These are phyloP conservation scores for Drosophila lacteicornis DNA, from an alignment of 1,140 invertebrate species.

Conservation along the genomic window DNA sequence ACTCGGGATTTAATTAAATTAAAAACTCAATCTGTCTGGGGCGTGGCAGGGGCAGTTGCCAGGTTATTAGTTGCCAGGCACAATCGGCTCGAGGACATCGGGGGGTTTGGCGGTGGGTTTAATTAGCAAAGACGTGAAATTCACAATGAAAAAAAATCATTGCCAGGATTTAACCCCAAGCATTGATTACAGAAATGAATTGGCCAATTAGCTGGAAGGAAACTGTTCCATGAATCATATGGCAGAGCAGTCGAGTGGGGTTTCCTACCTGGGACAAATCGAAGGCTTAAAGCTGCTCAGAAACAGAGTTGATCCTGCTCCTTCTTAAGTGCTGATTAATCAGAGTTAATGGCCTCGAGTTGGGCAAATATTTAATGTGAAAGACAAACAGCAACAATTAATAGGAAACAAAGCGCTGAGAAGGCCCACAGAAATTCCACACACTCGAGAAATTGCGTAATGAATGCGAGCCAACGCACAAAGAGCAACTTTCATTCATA, in stretches of 20 bases:
- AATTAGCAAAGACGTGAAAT: slow-evolving; percentile 15
- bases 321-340: slow-evolving; percentile 71
- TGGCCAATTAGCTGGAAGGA: slow-evolving; percentile 23
- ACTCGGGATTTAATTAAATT: slow-evolving; percentile 54
- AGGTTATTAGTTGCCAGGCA: slow-evolving; percentile 60
- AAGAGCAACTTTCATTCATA: slow-evolving; percentile 73
- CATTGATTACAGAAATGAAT: slow-evolving; percentile 33
- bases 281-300: slow-evolving; percentile 35
- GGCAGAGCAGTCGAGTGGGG: neutral
- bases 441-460: slow-evolving; percentile 37
- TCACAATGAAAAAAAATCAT: slow-evolving; percentile 25
- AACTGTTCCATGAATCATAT: slow-evolving; percentile 41
- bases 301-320: neutral
- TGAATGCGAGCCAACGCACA: slow-evolving; percentile 47
- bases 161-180: neutral
- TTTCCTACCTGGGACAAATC: slow-evolving; percentile 19
- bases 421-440: slow-evolving; percentile 40
- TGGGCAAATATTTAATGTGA: slow-evolving; percentile 41
- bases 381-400: slow-evolving; percentile 53
- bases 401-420: slow-evolving; percentile 54
- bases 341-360: slow-evolving; percentile 62
- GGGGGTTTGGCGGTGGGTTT: slow-evolving; percentile 3
- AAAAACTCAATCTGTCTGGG: slow-evolving; percentile 50
- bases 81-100: neutral
- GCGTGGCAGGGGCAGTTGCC: slow-evolving; percentile 38